Percentiles rank a stretch among this genome's conserved stretches.
phyloP scores from a whole-genome alignment of 2,888 invertebrate genomes.

The Drosophila eohydei region DNA sequence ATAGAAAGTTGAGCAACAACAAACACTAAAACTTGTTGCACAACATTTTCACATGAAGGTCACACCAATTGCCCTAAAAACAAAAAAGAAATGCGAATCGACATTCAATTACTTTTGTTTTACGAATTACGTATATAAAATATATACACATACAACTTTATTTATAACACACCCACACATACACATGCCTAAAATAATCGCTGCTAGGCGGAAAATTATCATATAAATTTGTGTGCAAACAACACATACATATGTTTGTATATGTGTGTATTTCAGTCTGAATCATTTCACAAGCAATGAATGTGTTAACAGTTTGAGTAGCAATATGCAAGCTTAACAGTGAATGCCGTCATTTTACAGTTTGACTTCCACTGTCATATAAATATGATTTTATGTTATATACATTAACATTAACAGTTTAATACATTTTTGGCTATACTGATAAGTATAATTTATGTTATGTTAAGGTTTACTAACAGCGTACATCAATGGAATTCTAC shows the following conservation, averaged over 20 bases:
- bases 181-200: constrained; percentile 12
- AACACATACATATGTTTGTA: too few species aligned
- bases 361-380: background rate
- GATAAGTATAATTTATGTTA: background rate
- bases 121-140: background rate
- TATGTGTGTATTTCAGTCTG: background rate
- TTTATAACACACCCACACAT: background rate
- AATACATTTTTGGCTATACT: background rate
- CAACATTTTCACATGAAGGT: constrained; percentile 71
- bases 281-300: constrained; percentile 18
- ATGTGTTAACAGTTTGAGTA: constrained; percentile 9
- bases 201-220: constrained; percentile 30
- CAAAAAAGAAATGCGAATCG: constrained; percentile 8
- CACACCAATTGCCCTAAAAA: constrained; percentile 42
- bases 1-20: constrained; percentile 55
- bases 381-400: background rate
- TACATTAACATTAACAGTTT: background rate
- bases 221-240: constrained; percentile 14
- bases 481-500: background rate
- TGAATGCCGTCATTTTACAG: background rate
- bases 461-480: background rate
- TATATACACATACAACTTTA: background rate
- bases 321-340: background rate
- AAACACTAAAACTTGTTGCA: constrained; percentile 70
- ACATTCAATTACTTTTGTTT: constrained; percentile 25